These are phyloP conservation scores for Alouatta palliata DNA, from an alignment of 2,113 vertebrate species.

Conservation along the genomic window DNA sequence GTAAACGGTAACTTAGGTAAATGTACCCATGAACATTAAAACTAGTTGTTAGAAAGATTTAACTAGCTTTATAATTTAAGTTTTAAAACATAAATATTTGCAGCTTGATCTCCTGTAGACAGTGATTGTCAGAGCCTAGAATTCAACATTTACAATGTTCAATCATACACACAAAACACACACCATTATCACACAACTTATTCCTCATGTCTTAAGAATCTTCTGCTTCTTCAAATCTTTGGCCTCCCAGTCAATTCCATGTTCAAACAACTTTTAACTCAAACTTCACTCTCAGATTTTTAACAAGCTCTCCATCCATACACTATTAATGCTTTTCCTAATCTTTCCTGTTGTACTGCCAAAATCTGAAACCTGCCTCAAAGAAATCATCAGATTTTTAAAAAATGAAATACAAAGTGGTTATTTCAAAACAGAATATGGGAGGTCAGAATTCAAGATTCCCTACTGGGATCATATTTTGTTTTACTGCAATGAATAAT, in stretches of 20 bases:
- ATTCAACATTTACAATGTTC: conserved; percentile 78
- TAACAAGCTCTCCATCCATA: conserved; percentile 55
- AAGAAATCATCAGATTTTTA: conserved; percentile 30
- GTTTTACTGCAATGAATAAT: conserved; percentile 40
- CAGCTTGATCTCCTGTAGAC: conserved; percentile 86
- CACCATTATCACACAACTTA: conserved; percentile 78
- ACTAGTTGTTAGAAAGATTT: conserved; percentile 77
- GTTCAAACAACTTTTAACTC: conserved; percentile 65
- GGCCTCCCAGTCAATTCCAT: conserved; percentile 83
- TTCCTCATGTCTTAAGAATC: conserved; percentile 77
- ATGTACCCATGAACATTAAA: conserved; percentile 80
- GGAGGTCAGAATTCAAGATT: conserved; percentile 41
- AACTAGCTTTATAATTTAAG: conserved; percentile 82
- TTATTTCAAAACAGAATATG: conserved; percentile 40
- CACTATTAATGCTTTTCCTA: conserved; percentile 50
- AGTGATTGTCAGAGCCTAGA: conserved; percentile 89
- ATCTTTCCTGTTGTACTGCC: conserved; percentile 67
- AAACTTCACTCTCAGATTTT: conserved; percentile 62
- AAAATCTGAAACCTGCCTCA: conserved; percentile 46
- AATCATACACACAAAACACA: conserved; percentile 77
- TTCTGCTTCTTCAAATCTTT: conserved; percentile 83
- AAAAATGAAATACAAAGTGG: conserved; percentile 23
- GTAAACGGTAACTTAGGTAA: conserved; percentile 73
- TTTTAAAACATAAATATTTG: conserved; percentile 86
- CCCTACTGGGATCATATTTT: neutral